Conservation (phyloP, 1,140 invertebrate genomes). For the Penaeus vannamei region DNA sequence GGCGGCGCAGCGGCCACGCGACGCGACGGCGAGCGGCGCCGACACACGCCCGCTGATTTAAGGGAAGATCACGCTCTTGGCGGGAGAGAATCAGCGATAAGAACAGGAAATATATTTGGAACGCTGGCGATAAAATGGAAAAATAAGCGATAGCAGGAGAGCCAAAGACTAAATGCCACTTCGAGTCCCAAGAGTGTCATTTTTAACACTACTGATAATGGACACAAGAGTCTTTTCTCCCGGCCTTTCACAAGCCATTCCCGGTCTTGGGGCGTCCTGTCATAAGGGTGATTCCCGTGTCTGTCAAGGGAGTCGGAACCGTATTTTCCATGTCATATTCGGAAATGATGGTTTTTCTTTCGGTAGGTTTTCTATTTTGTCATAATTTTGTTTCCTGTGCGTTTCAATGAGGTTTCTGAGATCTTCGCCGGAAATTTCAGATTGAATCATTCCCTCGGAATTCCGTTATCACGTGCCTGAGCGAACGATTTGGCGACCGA, state of each 20-base stretch:
- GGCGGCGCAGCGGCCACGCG: not conserved
- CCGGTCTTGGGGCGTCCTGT: not conserved
- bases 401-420: slow-evolving; percentile 62
- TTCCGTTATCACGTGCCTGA: not conserved
- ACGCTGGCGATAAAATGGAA: slow-evolving; percentile 59
- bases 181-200: slow-evolving; percentile 67
- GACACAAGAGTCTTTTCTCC: slow-evolving; percentile 57
- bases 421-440: slow-evolving; percentile 35
- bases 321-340: slow-evolving; percentile 67
- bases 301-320: slow-evolving; percentile 44
- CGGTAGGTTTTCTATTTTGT: slow-evolving; percentile 65
- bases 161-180: slow-evolving; percentile 67
- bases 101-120: slow-evolving; percentile 54
- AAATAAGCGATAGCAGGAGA: slow-evolving; percentile 56
- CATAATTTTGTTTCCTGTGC: slow-evolving; percentile 64
- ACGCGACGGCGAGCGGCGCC: not conserved
- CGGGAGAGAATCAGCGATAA: slow-evolving; percentile 56
- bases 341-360: slow-evolving; percentile 67
- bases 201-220: slow-evolving; percentile 68
- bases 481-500: slow-evolving; percentile 37
- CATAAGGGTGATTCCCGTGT: slow-evolving; percentile 46
- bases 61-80: slow-evolving; percentile 7
- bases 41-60: slow-evolving; percentile 36
- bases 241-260: slow-evolving; percentile 25
- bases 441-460: slow-evolving; percentile 39